Percentiles rank a stretch among this genome's conserved stretches.
Evolutionary conservation across 2,113 vertebrate genomes (phyloP).

Genomic region (Leucosticte australis): DNA sequence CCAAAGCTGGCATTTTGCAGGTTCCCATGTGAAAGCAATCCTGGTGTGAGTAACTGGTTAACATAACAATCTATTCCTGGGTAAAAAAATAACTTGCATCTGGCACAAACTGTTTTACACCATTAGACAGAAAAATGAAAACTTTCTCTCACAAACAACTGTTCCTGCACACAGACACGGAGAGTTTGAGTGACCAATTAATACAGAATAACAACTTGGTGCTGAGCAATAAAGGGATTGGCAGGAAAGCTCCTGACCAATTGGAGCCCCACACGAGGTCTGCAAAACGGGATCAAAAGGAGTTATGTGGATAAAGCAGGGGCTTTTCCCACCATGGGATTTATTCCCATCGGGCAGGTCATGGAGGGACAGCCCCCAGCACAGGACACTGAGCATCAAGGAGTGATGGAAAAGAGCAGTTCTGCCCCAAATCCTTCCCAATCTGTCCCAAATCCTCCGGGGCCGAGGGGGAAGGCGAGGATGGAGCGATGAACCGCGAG

Average conservation of each 20-base stretch:
- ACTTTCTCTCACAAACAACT: not conserved
- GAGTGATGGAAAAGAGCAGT: not conserved
- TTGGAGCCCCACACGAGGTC: not conserved
- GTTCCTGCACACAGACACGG: not conserved
- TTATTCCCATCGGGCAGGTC: not conserved
- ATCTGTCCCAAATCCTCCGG: not conserved
- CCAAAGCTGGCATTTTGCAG: not conserved
- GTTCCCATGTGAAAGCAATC: not conserved
- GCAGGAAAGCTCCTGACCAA: not conserved
- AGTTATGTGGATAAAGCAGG: not conserved
- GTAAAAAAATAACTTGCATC: not conserved
- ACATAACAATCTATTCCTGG: not conserved
- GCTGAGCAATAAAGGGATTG: not conserved
- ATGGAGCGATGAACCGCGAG: not conserved
- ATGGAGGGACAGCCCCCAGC: rapidly evolving
- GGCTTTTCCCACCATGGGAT: not conserved
- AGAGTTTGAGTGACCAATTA: not conserved
- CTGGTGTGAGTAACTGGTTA: not conserved
- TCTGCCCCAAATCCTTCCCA: not conserved
- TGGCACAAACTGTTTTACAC: not conserved
- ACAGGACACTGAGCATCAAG: rapidly evolving
- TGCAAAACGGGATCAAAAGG: not conserved
- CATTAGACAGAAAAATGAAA: not conserved
- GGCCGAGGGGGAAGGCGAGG: rapidly evolving
- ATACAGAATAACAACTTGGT: not conserved